Conservation (phyloP, 2,113 vertebrate genomes). For the Clarias macrocephalus region DNA sequence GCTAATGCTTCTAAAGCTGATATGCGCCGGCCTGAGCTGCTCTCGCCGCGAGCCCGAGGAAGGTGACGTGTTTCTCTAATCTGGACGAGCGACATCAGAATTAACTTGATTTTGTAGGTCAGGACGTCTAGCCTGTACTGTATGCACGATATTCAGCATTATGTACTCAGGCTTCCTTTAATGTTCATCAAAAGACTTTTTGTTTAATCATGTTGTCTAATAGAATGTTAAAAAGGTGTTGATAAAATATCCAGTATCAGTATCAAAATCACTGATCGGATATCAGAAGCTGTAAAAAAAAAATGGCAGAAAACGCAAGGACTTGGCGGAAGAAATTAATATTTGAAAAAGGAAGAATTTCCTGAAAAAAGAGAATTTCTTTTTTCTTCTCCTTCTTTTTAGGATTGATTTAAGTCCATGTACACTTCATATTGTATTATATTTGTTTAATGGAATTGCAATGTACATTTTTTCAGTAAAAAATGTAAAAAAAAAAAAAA, state of each 20-base stretch:
- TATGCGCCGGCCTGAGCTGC: conserved; percentile 50
- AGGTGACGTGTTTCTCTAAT: not conserved
- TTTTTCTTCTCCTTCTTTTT: not conserved
- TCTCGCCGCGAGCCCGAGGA: not conserved
- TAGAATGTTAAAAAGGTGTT: not conserved
- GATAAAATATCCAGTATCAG: not conserved
- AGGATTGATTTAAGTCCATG: not conserved
- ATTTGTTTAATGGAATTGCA: not conserved
- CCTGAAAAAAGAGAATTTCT: not conserved
- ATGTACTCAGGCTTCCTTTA: not conserved
- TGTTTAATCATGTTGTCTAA: not conserved
- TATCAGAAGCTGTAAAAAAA: not conserved
- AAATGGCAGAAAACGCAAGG: not conserved
- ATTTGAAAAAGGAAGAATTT: not conserved
- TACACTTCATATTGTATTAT: not conserved
- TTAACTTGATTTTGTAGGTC: not conserved
- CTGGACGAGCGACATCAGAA: too few relatives aligned
- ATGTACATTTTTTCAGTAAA: not conserved
- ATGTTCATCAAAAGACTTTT: not conserved
- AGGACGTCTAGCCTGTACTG: not conserved
- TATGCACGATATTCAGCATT: not conserved
- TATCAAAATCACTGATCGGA: not conserved
- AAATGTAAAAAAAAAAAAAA: not conserved
- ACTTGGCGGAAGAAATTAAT: not conserved
- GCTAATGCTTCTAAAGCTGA: conserved; percentile 65